Conservation (phyloP, 2,888 invertebrate species). For the Campopleginae sp. region DNA sequence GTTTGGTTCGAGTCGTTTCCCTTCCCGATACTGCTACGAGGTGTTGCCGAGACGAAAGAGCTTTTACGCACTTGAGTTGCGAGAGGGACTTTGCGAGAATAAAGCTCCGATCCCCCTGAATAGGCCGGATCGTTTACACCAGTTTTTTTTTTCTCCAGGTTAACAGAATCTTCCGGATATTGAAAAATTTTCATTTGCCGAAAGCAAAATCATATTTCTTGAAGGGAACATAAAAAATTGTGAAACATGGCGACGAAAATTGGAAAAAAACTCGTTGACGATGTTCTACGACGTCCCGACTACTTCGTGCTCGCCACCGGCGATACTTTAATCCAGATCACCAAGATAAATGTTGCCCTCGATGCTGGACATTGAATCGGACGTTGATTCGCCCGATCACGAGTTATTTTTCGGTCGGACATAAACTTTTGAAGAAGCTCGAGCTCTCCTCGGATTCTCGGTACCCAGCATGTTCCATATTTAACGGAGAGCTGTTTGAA, state of each 20-base stretch:
- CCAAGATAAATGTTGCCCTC: neutral
- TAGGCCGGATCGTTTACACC: slow-evolving; percentile 50
- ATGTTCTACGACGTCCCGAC: no score
- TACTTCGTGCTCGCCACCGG: no score
- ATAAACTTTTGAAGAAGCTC: slow-evolving; percentile 7
- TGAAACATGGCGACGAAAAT: no score
- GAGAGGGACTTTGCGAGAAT: slow-evolving; percentile 65
- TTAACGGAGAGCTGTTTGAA: slow-evolving; percentile 81
- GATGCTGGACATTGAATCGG: neutral
- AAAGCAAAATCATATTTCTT: neutral
- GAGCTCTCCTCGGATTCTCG: slow-evolving; percentile 31
- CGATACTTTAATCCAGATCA: no score
- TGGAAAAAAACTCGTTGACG: no score
- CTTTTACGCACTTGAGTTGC: slow-evolving; percentile 61
- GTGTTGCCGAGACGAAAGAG: slow-evolving; percentile 55
- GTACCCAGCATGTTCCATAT: slow-evolving; percentile 74
- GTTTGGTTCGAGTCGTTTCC: slow-evolving; percentile 50
- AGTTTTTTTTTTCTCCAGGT: neutral
- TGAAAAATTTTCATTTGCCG: neutral
- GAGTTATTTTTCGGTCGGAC: neutral
- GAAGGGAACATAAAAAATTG: no score
- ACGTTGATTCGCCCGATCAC: slow-evolving; percentile 25
- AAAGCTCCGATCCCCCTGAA: slow-evolving; percentile 67
- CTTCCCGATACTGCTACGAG: slow-evolving; percentile 27
- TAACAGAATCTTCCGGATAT: neutral